Evolutionary conservation across 2,888 invertebrate species (phyloP).

Genomic region (Idaea dimidiata): DNA sequence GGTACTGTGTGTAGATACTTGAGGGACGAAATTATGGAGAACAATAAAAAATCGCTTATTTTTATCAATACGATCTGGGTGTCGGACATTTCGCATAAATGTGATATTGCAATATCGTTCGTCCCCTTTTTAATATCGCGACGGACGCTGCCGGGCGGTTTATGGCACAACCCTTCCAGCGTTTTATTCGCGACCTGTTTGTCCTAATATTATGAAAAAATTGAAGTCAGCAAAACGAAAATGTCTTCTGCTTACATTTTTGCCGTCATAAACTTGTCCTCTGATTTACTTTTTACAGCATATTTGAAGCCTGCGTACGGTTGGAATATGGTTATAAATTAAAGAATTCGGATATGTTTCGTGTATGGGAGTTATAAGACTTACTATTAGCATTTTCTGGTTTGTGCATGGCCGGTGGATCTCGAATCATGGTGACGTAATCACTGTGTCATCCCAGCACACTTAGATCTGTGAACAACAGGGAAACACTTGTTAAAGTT

Average conservation of each 20-base stretch:
- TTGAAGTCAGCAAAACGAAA: slow-evolving; percentile 74
- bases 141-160: slow-evolving; percentile 77
- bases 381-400: slow-evolving; percentile 70
- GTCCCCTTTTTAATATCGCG: slow-evolving; percentile 81
- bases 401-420: slow-evolving; percentile 80
- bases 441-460: slow-evolving; percentile 66
- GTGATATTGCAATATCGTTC: slow-evolving; percentile 81
- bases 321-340: neutral
- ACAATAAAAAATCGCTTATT: slow-evolving; percentile 80
- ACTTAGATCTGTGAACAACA: slow-evolving; percentile 57
- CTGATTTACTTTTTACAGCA: slow-evolving; percentile 16
- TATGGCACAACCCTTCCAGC: slow-evolving; percentile 79
- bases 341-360: slow-evolving; percentile 14
- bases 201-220: slow-evolving; percentile 80
- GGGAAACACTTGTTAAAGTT: neutral
- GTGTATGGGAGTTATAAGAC: slow-evolving; percentile 34
- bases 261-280: slow-evolving; percentile 36
- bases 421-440: slow-evolving; percentile 72
- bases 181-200: slow-evolving; percentile 80
- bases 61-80: slow-evolving; percentile 80
- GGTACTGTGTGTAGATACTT: neutral
- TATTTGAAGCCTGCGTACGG: neutral
- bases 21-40: slow-evolving; percentile 56
- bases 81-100: slow-evolving; percentile 81
- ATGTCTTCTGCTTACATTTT: slow-evolving; percentile 53